phyloP scores from a whole-genome alignment of 2,113 vertebrate genomes.

The Colaptes auratus region DNA sequence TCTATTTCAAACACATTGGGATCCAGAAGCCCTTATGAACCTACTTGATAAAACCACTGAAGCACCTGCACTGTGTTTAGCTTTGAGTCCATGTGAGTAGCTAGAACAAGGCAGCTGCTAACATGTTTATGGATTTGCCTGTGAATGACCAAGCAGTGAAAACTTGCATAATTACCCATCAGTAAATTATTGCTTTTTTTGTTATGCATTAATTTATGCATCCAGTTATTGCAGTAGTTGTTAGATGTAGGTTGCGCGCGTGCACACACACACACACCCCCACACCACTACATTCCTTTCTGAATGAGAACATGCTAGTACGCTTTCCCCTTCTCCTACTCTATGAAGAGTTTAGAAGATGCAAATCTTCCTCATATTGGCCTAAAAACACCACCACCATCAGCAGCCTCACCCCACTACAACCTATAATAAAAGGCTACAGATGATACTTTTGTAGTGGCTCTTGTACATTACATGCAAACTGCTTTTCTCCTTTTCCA shows the following conservation, averaged over 20 bases:
- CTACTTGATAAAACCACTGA: not conserved
- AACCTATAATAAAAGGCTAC: not conserved
- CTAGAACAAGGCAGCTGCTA: not conserved
- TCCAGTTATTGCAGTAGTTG: slow-evolving; percentile 19
- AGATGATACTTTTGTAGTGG: not conserved
- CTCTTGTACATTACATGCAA: not conserved
- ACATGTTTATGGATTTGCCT: accelerated
- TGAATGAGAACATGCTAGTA: not conserved
- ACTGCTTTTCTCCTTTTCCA: not conserved
- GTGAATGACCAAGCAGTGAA: not conserved
- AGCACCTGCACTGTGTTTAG: not conserved
- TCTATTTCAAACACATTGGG: not conserved
- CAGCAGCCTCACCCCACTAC: not conserved
- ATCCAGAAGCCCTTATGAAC: not conserved
- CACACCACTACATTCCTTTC: not conserved
- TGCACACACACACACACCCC: no score
- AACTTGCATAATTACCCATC: not conserved
- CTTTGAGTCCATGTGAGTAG: not conserved
- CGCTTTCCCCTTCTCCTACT: not conserved
- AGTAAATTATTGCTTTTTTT: slow-evolving; percentile 45
- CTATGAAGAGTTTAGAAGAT: not conserved
- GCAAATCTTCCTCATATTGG: not conserved
- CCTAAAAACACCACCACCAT: not conserved
- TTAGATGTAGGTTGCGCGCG: not conserved
- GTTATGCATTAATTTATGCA: not conserved